Evolutionary conservation across 1,140 invertebrate species (phyloP).

Genomic region (Lycorma delicatula): DNA sequence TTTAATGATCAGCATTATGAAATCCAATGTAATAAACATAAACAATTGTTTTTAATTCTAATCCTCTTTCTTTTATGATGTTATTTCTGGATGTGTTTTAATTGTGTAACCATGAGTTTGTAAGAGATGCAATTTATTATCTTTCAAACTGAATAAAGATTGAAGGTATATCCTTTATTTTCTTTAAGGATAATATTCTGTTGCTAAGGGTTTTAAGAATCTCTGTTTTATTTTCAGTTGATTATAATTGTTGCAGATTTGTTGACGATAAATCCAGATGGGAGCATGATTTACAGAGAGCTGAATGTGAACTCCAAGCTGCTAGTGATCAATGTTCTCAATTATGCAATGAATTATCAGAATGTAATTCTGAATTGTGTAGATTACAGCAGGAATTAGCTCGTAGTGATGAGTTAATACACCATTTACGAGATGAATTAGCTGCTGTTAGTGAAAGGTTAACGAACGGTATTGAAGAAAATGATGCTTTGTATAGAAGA

Average conservation of each 20-base stretch:
- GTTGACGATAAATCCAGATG: conserved; percentile 49
- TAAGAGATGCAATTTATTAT: too few relatives aligned
- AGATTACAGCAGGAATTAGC: conserved; percentile 32
- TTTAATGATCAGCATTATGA: too few relatives aligned
- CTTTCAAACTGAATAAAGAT: not conserved
- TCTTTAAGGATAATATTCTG: too few relatives aligned
- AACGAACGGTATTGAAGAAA: conserved; percentile 62
- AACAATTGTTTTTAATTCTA: too few relatives aligned
- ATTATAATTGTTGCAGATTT: conserved; percentile 19
- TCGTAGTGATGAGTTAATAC: conserved; percentile 38
- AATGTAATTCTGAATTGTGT: conserved; percentile 34
- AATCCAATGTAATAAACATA: too few relatives aligned
- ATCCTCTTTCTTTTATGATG: too few relatives aligned
- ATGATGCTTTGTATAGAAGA: conserved; percentile 58
- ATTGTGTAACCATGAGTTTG: too few relatives aligned
- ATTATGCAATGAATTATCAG: conserved; percentile 50
- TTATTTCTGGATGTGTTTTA: too few relatives aligned
- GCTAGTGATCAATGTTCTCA: conserved; percentile 51
- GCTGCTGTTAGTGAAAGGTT: conserved; percentile 46
- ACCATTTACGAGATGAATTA: conserved; percentile 48
- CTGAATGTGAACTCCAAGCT: conserved; percentile 50
- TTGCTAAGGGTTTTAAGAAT: too few relatives aligned
- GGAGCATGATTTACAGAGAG: conserved; percentile 51
- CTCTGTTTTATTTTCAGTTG: not conserved
- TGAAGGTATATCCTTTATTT: too few relatives aligned